phyloP scores from a whole-genome alignment of 2,113 vertebrate genomes.

The Acrocephalus kingi region DNA sequence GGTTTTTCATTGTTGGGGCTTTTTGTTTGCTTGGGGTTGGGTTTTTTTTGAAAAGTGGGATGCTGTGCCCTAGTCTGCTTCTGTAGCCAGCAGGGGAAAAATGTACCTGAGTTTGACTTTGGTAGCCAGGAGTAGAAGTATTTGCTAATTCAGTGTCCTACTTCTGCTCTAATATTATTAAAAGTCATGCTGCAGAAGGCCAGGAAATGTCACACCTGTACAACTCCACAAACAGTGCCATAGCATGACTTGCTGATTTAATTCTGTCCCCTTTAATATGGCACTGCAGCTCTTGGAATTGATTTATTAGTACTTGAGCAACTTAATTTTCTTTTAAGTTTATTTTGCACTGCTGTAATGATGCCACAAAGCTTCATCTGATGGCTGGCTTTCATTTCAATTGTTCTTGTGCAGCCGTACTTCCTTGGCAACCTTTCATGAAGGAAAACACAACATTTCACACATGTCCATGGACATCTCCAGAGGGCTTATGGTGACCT shows the following conservation, averaged over 20 bases:
- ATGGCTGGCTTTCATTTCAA: not conserved
- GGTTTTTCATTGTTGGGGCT: not conserved
- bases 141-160: not conserved
- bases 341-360: not conserved
- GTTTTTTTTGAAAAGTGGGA: not conserved
- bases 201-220: not conserved
- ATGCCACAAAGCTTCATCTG: not conserved
- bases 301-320: not conserved
- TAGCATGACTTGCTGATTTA: not conserved
- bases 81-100: not conserved
- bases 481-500: conserved; percentile 95
- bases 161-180: not conserved
- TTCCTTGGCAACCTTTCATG: conserved; percentile 93
- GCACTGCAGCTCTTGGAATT: not conserved
- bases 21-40: not conserved
- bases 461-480: conserved; percentile 95
- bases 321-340: not conserved
- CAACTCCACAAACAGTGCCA: not conserved
- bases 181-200: not conserved
- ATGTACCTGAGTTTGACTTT: not conserved
- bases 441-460: conserved; percentile 96
- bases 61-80: not conserved
- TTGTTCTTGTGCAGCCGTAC: conserved; percentile 80
- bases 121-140: not conserved
- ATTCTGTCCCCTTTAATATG: not conserved